Conservation (phyloP, 2,797 vertebrate genomes). For the Danionella dracula region DNA sequence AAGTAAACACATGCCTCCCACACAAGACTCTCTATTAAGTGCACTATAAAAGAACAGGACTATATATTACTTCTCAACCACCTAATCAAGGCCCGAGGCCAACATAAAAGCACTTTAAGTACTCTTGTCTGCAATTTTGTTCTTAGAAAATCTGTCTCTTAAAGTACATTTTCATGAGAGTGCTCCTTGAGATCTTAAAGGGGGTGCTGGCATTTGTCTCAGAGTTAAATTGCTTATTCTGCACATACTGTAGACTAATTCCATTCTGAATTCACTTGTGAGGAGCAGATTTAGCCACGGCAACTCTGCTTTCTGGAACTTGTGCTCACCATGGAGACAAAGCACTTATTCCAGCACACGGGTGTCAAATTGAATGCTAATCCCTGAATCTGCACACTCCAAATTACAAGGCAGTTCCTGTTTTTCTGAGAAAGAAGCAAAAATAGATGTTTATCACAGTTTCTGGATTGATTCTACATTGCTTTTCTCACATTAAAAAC, state of each 20-base stretch:
- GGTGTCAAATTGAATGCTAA: slow-evolving; percentile 18
- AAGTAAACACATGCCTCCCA: slow-evolving; percentile 19
- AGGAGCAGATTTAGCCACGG: slow-evolving; percentile 10
- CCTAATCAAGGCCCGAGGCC: slow-evolving; percentile 17
- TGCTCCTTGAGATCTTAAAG: slow-evolving; percentile 9
- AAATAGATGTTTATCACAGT: not conserved
- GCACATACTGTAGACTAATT: slow-evolving; percentile 10
- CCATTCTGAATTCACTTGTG: not conserved
- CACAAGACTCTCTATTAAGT: slow-evolving; percentile 15
- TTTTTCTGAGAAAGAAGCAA: not conserved
- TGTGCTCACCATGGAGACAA: slow-evolving; percentile 6
- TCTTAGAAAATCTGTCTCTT: not conserved
- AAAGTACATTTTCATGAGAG: slow-evolving; percentile 8
- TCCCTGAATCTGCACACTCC: not conserved
- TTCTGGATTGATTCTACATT: not conserved
- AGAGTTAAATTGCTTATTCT: slow-evolving; percentile 24
- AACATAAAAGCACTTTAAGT: slow-evolving; percentile 15
- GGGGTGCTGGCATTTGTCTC: slow-evolving; percentile 8
- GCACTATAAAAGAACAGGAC: slow-evolving; percentile 12
- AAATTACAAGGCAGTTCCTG: not conserved
- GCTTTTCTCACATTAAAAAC: not conserved
- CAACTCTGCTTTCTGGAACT: not conserved
- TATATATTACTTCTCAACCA: slow-evolving; percentile 20
- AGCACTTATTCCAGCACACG: not conserved
- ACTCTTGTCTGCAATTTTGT: slow-evolving; percentile 14